phyloP scores from a whole-genome alignment of 2,888 invertebrate species.

The Micoletzkya japonica region DNA sequence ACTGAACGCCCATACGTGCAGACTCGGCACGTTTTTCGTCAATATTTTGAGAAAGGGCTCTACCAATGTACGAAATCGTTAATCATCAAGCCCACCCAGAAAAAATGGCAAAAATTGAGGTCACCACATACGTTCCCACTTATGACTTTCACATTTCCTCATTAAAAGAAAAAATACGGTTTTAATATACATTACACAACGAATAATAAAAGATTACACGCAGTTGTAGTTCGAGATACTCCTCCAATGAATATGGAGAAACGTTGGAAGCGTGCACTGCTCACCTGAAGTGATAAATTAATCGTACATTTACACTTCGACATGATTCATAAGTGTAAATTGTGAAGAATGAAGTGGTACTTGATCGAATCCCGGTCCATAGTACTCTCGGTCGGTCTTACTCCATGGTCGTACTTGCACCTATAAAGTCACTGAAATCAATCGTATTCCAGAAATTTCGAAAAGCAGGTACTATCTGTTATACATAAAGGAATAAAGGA shows the following conservation, averaged over 20 bases:
- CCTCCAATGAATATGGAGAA: slow-evolving; percentile 28
- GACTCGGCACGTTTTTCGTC: not conserved
- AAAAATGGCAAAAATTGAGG: not conserved
- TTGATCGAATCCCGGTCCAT: slow-evolving; percentile 11
- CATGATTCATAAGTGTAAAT: not conserved
- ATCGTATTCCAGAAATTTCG: not conserved
- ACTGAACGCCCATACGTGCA: not conserved
- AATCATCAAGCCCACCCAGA: not conserved
- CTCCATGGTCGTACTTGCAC: slow-evolving; percentile 27
- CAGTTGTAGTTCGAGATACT: slow-evolving; percentile 25
- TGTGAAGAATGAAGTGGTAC: not conserved
- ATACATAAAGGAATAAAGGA: not conserved
- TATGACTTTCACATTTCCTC: too few species aligned
- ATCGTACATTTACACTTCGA: not conserved
- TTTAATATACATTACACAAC: too few species aligned
- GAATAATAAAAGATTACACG: too few species aligned
- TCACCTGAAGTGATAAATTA: not conserved
- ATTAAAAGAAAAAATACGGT: too few species aligned
- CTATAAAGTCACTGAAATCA: too few species aligned
- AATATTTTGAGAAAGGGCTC: not conserved
- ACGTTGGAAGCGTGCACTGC: slow-evolving; percentile 6
- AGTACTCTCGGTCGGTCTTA: slow-evolving; percentile 21
- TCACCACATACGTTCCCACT: too few species aligned
- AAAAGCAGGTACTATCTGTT: not conserved
- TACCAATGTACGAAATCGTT: too few species aligned